phyloP scores from a whole-genome alignment of 2,113 vertebrate species.

The Aphyosemion australe region DNA sequence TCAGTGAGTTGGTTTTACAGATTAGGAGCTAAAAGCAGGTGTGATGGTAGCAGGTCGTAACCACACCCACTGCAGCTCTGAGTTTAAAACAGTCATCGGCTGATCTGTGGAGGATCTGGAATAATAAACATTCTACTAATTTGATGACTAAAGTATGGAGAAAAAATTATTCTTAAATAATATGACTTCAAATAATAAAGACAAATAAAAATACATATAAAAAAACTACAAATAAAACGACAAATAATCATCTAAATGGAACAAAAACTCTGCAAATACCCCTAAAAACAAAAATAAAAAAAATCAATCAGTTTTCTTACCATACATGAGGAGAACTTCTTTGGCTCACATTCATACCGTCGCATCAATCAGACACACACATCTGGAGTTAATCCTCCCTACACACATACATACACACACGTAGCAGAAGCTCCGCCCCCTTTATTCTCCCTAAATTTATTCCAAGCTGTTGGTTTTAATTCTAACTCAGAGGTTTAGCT shows the following conservation, averaged over 20 bases:
- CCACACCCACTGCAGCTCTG: no score
- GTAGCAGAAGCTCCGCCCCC: constrained; percentile 9
- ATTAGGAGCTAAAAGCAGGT: no score
- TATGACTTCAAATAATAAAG: no score
- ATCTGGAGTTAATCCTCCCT: constrained; percentile 32
- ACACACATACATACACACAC: constrained; percentile 26
- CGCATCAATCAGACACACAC: constrained; percentile 18
- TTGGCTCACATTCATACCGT: constrained; percentile 45
- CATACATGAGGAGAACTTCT: constrained; percentile 57
- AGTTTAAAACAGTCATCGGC: no score
- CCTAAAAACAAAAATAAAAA: not conserved
- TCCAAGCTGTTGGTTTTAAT: not conserved
- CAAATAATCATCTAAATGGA: not conserved
- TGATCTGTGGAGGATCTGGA: no score
- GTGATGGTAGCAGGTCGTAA: no score
- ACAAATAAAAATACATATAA: not conserved
- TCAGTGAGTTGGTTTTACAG: no score
- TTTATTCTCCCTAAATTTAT: not conserved
- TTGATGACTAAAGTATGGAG: no score
- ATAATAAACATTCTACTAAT: no score
- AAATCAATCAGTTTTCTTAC: constrained; percentile 47
- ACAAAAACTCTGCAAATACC: no score
- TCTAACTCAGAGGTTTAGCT: not conserved
- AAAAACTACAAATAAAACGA: not conserved
- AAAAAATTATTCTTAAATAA: no score